Percentiles rank a stretch among this genome's conserved stretches.
phyloP scores from a whole-genome alignment of 2,113 vertebrate genomes.

The Andinoacara biseriatus region DNA sequence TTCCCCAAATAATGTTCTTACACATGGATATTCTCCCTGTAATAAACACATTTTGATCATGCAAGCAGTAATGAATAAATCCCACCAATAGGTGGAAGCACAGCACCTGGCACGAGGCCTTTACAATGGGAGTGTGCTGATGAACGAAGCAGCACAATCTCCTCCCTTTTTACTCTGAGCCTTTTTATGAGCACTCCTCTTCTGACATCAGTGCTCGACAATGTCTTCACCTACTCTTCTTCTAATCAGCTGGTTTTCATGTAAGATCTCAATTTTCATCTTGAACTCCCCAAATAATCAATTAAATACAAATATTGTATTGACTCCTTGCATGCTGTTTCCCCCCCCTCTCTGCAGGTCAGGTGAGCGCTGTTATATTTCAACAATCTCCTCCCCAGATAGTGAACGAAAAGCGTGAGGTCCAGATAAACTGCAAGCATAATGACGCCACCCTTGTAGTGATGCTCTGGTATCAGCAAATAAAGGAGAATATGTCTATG shows the following conservation, averaged over 20 bases:
- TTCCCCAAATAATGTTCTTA: not conserved
- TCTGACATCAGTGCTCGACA: not conserved
- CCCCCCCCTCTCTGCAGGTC: slow-evolving; percentile 41
- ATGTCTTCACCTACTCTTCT: slow-evolving; percentile 35
- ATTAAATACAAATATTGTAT: fast-evolving
- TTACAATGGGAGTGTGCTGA: not conserved
- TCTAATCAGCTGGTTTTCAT: slow-evolving; percentile 33
- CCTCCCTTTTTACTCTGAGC: not conserved
- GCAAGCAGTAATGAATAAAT: not conserved
- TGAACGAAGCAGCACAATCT: not conserved
- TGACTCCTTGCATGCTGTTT: not conserved
- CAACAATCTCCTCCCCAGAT: slow-evolving; percentile 33
- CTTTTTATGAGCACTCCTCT: not conserved
- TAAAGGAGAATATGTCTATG: slow-evolving; percentile 2
- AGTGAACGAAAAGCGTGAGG: not conserved
- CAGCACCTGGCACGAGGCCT: not conserved
- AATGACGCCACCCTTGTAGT: fast-evolving
- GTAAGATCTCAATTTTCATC: slow-evolving; percentile 31
- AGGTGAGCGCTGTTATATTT: slow-evolving; percentile 31
- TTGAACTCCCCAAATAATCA: fast-evolving
- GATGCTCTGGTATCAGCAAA: slow-evolving; percentile 74
- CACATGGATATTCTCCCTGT: not conserved
- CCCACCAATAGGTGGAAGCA: slow-evolving; percentile 53
- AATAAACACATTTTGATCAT: not conserved
- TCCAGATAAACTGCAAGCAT: slow-evolving; percentile 61